Evolutionary conservation across 2,797 vertebrate genomes (phyloP), one percentile per base, ranked within the genome.

Genomic region (Micropoecilia bifurca): DNA sequence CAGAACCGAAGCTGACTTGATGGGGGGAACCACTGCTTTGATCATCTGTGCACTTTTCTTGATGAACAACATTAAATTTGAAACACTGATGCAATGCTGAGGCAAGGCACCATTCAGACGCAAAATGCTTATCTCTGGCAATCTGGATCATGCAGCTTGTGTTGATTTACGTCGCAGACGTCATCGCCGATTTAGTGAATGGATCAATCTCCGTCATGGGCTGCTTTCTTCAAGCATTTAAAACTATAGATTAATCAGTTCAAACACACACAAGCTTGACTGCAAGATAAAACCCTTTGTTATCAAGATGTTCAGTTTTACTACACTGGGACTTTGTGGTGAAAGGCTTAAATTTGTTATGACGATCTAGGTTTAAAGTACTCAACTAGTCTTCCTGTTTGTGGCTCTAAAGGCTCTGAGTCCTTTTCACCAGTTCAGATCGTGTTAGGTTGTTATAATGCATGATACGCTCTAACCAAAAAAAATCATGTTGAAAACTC

Each of bases 1-100:
- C 77, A 84, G 86, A 90, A 86, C 82, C 86, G 57, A 77, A 77
- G 78, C 77, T 8, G 79, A 85, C 83, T 85, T 88, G 87, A 91
- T 71, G 80, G 78, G 79, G 83, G 86, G 85, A 45, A 90, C 79
- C 87, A 75, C 80, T 80, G 80, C 91, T 93, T 93, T 95, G 91
- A 94, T 93, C 91, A 80, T 79, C 79, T 50, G 75, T 50, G 79
- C 85, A 75, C 74, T 88, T 88, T 92, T 90, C 92, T 90, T 87
- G 87, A 95, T 93, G 91, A 92, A 91, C 88, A 83, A 91, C 90
- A 94, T 93, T 90, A 90, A 85, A 90, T 86, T 87, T 92, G 87
- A 92, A 91, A 91, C 75, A 91, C 82, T 92, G 92, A 95, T 22
- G 94, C 90, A 93, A 94, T 73, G 7, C 5, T 90, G 89, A 89